Percentiles rank a stretch among this genome's conserved stretches.
Evolutionary conservation across 1,140 invertebrate genomes (phyloP).

Genomic region (Ceratitis capitata): DNA sequence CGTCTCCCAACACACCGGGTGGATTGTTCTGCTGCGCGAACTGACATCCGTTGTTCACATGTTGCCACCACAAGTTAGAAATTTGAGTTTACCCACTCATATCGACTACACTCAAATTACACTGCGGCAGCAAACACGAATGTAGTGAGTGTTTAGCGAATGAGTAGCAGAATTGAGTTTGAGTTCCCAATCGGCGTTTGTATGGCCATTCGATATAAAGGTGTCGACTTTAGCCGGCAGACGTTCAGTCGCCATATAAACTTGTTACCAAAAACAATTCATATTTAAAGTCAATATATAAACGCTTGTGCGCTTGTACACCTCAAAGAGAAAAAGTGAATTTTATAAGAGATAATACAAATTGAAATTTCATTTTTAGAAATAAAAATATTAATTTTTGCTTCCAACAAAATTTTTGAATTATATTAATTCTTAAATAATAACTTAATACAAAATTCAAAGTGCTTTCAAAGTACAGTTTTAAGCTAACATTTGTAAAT

Average conservation of each 20-base stretch:
- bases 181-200: neutral
- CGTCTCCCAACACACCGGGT: neutral
- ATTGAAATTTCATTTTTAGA: neutral
- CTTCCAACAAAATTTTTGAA: neutral
- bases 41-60: neutral
- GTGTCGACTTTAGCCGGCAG: conserved; percentile 50
- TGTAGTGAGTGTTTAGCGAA: neutral
- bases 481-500: neutral
- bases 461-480: conserved; percentile 23
- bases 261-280: conserved; percentile 48
- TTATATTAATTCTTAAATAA: conserved; percentile 7
- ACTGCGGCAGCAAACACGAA: neutral
- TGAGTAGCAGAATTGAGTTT: neutral
- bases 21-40: neutral
- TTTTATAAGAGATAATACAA: neutral
- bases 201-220: conserved; percentile 23
- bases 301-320: neutral
- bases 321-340: conserved; percentile 10
- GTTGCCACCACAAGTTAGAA: neutral
- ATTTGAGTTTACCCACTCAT: neutral
- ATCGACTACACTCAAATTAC: neutral
- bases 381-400: neutral
- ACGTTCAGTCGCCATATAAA: conserved; percentile 62
- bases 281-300: neutral
- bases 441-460: neutral